Conservation (phyloP, 2,797 vertebrate genomes). For the Gobionotothen gibberifrons region DNA sequence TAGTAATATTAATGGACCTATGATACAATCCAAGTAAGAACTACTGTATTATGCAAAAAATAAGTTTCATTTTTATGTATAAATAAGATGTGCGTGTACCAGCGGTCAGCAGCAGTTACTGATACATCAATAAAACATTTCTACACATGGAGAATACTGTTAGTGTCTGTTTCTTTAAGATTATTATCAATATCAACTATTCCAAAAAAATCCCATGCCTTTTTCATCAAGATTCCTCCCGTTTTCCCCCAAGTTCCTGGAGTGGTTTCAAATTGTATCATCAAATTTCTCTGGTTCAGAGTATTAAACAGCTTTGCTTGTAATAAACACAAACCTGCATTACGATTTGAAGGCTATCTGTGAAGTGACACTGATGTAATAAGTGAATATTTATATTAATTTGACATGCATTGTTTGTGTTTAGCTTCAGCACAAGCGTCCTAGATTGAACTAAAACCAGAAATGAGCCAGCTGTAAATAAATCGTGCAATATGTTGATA, state of each 20-base stretch:
- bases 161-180: neutral
- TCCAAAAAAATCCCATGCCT: neutral
- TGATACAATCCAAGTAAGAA: slow-evolving; percentile 23
- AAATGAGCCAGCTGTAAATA: too few relatives aligned
- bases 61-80: slow-evolving; percentile 23
- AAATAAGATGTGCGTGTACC: slow-evolving; percentile 13
- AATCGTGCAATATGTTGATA: neutral
- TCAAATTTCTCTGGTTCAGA: too few relatives aligned
- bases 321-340: too few relatives aligned
- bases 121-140: slow-evolving; percentile 41
- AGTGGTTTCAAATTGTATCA: too few relatives aligned
- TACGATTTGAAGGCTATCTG: too few relatives aligned
- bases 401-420: too few relatives aligned
- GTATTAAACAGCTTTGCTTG: too few relatives aligned
- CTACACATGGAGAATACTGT: neutral
- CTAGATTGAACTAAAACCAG: neutral
- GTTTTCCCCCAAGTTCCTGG: too few relatives aligned
- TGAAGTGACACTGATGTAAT: too few relatives aligned
- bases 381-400: too few relatives aligned
- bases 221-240: too few relatives aligned
- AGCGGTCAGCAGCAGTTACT: slow-evolving; percentile 4
- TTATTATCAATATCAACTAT: neutral
- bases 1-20: slow-evolving; percentile 46
- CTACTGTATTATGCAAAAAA: slow-evolving; percentile 25
- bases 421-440: too few relatives aligned